A percentile compares a stretch with the other conserved stretches of the same genome.
These are phyloP conservation scores for Urosaurus nigricauda DNA, from an alignment of 2,797 vertebrate species.

Conservation along the genomic window DNA sequence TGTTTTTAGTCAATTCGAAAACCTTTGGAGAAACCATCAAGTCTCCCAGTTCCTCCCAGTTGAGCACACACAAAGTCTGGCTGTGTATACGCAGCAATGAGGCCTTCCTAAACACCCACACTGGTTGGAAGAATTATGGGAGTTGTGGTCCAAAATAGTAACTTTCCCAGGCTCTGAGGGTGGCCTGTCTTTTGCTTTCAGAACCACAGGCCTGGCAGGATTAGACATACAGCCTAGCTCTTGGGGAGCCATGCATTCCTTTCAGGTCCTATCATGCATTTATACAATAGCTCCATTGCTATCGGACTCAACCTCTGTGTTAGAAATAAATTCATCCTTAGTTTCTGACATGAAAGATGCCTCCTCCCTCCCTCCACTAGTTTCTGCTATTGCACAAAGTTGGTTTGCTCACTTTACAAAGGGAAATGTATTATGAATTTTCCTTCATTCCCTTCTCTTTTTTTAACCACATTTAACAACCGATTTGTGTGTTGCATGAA, in stretches of 20 bases:
- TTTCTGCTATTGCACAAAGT: slow-evolving; percentile 69
- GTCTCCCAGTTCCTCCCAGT: background rate
- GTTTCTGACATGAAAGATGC: slow-evolving; percentile 53
- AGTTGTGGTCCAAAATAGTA: too few species aligned
- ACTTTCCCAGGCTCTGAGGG: background rate
- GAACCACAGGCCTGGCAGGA: background rate
- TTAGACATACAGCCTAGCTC: background rate
- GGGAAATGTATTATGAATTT: slow-evolving; percentile 77
- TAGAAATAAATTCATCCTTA: slow-evolving; percentile 20
- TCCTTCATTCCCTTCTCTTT: slow-evolving; percentile 75
- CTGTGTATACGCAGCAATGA: too few species aligned
- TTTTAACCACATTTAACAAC: slow-evolving; percentile 77
- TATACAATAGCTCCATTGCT: slow-evolving; percentile 26
- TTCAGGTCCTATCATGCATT: slow-evolving; percentile 30
- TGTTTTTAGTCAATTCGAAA: background rate
- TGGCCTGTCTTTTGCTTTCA: background rate
- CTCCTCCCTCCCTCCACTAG: slow-evolving; percentile 49
- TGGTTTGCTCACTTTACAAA: slow-evolving; percentile 78
- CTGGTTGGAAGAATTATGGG: too few species aligned
- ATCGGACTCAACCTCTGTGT: slow-evolving; percentile 25
- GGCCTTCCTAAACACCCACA: too few species aligned
- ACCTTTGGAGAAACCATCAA: background rate
- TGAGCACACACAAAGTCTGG: too few species aligned
- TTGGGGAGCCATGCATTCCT: background rate
- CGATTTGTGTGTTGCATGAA: slow-evolving; percentile 82